phyloP scores from a whole-genome alignment of 92 coral and sea anemone genomes.

The Epizoanthus illoricatus region DNA sequence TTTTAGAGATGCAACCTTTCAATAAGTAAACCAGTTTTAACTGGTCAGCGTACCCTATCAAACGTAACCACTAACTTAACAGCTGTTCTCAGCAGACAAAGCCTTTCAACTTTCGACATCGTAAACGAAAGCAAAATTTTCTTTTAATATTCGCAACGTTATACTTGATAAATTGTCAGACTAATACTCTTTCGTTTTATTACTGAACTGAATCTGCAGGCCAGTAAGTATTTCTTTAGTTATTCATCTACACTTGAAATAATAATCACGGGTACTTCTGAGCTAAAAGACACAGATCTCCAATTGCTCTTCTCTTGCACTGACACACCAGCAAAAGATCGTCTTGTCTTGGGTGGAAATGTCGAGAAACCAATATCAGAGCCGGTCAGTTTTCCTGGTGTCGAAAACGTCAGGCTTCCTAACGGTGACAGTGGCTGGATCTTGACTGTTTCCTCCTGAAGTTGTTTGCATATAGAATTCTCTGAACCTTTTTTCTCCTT shows the following conservation, averaged over 20 bases:
- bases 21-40: too few species aligned
- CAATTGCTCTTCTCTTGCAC: constrained; percentile 2
- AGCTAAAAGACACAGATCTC: constrained; percentile 27
- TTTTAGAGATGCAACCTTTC: too few species aligned
- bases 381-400: not conserved
- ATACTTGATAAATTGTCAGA: too few species aligned
- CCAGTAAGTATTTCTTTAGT: too few species aligned
- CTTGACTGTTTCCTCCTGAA: not conserved
- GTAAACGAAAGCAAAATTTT: too few species aligned
- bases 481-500: not conserved
- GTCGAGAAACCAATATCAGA: not conserved
- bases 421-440: constrained; percentile 10
- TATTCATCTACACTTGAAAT: constrained; percentile 38
- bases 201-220: not conserved
- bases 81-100: not conserved
- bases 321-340: constrained; percentile 18
- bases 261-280: constrained; percentile 14
- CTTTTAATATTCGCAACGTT: too few species aligned
- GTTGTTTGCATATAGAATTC: not conserved
- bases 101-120: not conserved
- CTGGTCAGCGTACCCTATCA: too few species aligned
- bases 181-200: not conserved
- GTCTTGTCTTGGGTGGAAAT: not conserved
- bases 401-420: constrained; percentile 32
- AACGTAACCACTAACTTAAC: not conserved